A percentile compares a stretch with the other conserved stretches of the same genome.
Evolutionary conservation across 2,888 invertebrate genomes (phyloP).

Genomic region (Mythimna lalbum): DNA sequence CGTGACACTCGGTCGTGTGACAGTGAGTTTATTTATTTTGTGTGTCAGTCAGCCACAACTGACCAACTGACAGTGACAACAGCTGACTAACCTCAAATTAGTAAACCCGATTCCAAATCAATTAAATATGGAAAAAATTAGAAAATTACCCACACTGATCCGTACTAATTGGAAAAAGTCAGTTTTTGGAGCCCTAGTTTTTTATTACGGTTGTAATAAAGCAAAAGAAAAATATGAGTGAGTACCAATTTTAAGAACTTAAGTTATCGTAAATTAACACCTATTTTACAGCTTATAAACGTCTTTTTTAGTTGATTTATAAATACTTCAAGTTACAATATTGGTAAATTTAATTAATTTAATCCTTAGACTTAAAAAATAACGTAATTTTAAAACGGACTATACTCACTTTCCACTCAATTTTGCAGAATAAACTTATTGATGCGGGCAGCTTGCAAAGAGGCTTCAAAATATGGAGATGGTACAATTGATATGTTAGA

Average conservation of each 20-base stretch:
- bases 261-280: too few species aligned
- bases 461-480: constrained; percentile 94
- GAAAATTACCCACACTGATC: constrained; percentile 92
- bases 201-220: constrained; percentile 93
- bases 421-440: constrained; percentile 92
- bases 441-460: constrained; percentile 95
- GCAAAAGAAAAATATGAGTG: constrained; percentile 94
- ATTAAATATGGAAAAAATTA: constrained; percentile 78
- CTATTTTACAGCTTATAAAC: too few species aligned
- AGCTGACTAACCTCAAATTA: constrained; percentile 65
- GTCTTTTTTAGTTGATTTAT: not conserved
- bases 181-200: constrained; percentile 92
- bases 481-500: constrained; percentile 89
- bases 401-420: not conserved
- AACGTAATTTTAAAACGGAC: not conserved
- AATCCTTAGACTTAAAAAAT: not conserved
- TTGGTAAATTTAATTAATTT: too few species aligned
- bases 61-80: constrained; percentile 19
- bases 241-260: constrained; percentile 68
- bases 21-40: not conserved
- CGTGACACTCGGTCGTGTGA: too few species aligned
- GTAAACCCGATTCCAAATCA: not conserved
- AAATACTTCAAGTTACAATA: not conserved
- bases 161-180: constrained; percentile 98
- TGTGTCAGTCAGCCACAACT: not conserved